Evolutionary conservation across 2,888 invertebrate species (phyloP).

Genomic region (Drepana falcataria): DNA sequence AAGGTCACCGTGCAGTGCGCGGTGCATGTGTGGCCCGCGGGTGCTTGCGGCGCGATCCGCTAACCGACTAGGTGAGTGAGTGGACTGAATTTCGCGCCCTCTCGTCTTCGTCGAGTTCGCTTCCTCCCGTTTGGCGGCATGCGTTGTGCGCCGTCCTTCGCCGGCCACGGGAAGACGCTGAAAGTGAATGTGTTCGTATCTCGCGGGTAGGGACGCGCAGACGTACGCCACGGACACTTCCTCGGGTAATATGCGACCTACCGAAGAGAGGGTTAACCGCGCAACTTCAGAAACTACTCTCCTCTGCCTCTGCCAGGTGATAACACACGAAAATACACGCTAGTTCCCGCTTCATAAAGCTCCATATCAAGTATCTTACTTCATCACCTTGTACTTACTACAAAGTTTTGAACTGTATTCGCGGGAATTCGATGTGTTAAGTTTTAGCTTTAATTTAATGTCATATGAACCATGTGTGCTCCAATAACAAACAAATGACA

Average conservation of each 20-base stretch:
- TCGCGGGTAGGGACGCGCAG: conserved; percentile 44
- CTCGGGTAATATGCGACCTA: conserved; percentile 34
- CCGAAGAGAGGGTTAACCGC: conserved; percentile 56
- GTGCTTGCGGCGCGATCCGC: conserved; percentile 64
- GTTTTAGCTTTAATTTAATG: conserved; percentile 15
- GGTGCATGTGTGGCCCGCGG: conserved; percentile 23
- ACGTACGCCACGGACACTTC: conserved; percentile 34
- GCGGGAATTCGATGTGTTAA: conserved; percentile 30
- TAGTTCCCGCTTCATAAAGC: conserved; percentile 31
- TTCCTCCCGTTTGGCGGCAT: conserved; percentile 65
- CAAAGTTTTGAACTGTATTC: conserved; percentile 47
- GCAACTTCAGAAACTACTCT: conserved; percentile 56
- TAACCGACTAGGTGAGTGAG: conserved; percentile 66
- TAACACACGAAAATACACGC: conserved; percentile 36
- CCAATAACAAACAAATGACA: conserved; percentile 45
- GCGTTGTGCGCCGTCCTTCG: conserved; percentile 65
- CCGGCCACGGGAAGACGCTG: conserved; percentile 48
- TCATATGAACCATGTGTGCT: conserved; percentile 22
- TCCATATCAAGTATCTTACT: conserved; percentile 16
- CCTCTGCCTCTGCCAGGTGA: conserved; percentile 42
- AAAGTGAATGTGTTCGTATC: conserved; percentile 51
- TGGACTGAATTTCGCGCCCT: conserved; percentile 62
- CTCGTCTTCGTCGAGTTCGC: conserved; percentile 51
- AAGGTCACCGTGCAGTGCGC: conserved; percentile 70
- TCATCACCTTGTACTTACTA: conserved; percentile 12